Base-by-base conservation (phyloP, 2,797 vertebrate genomes). In the Martes flavigula region DNA sequence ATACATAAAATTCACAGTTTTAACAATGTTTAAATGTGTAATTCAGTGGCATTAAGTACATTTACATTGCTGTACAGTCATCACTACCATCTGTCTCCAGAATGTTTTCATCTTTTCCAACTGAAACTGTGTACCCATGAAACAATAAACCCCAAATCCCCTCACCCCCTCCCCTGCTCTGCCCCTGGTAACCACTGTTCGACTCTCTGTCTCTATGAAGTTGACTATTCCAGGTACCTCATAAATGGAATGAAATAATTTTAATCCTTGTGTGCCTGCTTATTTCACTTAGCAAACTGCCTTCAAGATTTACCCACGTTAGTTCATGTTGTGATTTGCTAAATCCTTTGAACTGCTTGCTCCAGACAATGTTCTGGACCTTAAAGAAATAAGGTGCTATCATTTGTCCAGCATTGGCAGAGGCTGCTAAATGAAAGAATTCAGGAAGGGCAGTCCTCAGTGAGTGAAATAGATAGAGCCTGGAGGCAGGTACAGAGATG, bases 311-410 rank as follows among this genome's bases (percentile, higher is more conserved):
- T 40, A 72, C 20, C 21, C 7, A 90, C 30, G 75, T 7, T 85
- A 81, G 23, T 27, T 88, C 20, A 48, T 60, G 21, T 82, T 96
- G 72, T 35, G 25, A 77, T 86, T 78, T 95, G 43, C 32, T 70
- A 48, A 95, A 88, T 86, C 9, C 21, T 75, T 96, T 92, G 62
- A 58, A 60, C 25, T 60, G 43, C 32, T 95, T 75, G 23, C 56
- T 86, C 84, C 96, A 66, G 38, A 94, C 4, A 83, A 25, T 87
- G 32, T 75, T 94, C 35, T 90, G 23, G 40, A 27, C 9, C 38
- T 92, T 96, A 88, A 97, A 92, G 56, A 95, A 96, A 90, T 88
- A 48, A 96, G 62, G 88, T 51, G 92, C 72, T 86, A 79, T 73
- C 35, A 86, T 54, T 90, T 95, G 51, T 64, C n/a, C 66, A 89